These are phyloP conservation scores for Yponomeuta sedellus DNA, from an alignment of 2,888 invertebrate species.

Conservation along the genomic window DNA sequence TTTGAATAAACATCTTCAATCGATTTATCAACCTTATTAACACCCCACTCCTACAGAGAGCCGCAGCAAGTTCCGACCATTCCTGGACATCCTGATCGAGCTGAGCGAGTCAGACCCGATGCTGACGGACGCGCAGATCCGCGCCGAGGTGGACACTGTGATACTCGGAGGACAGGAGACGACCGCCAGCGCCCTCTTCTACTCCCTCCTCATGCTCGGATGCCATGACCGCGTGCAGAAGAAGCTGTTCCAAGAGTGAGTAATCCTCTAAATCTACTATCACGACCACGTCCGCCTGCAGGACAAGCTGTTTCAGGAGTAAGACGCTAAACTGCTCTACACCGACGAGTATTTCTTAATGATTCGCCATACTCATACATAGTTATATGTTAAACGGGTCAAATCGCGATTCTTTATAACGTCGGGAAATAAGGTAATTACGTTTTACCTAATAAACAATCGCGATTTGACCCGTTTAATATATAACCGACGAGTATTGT, in stretches of 20 bases:
- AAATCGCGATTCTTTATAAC: no score
- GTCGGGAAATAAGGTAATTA: no score
- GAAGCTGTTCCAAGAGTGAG: conserved; percentile 51
- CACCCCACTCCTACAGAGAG: neutral
- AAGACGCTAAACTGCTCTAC: no score
- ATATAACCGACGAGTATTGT: no score
- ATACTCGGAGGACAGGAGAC: conserved; percentile 76
- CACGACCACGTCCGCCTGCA: no score
- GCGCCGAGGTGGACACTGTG: conserved; percentile 75
- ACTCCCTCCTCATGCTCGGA: conserved; percentile 53
- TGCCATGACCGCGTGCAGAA: conserved; percentile 49
- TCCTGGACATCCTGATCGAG: conserved; percentile 71
- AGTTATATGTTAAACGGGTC: no score
- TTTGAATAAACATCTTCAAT: no score
- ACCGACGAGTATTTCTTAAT: no score
- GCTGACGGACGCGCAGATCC: conserved; percentile 67
- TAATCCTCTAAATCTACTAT: conserved; percentile 17
- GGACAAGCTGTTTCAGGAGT: no score
- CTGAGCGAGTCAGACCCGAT: conserved; percentile 49
- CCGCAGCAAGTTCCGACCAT: conserved; percentile 49
- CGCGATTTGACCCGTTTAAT: no score
- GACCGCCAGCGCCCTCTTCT: conserved; percentile 53
- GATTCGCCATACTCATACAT: no score
- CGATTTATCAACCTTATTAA: neutral
- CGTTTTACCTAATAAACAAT: no score